Percentiles rank a stretch among this genome's conserved stretches.
These are phyloP conservation scores for Escarpia spicata DNA, from an alignment of 2,888 invertebrate genomes.

Conservation along the genomic window DNA sequence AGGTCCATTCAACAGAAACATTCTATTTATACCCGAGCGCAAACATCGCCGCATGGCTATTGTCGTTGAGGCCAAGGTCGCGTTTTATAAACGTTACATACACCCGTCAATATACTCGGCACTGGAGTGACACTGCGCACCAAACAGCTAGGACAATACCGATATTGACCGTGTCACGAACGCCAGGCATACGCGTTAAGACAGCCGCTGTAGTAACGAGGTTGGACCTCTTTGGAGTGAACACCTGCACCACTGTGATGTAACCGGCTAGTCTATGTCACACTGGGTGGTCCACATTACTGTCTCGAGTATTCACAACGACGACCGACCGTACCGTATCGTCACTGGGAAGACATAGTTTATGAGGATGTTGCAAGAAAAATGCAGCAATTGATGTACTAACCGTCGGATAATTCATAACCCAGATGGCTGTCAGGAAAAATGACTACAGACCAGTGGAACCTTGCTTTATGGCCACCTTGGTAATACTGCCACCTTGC, in stretches of 20 bases:
- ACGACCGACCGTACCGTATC: not conserved
- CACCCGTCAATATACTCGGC: not conserved
- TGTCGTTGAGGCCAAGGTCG: not conserved
- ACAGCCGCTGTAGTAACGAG: not conserved
- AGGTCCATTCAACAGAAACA: not conserved
- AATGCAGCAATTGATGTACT: not conserved
- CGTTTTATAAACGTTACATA: not conserved
- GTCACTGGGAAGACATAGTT: not conserved
- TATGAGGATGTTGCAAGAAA: not conserved
- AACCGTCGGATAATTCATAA: not conserved
- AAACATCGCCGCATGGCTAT: not conserved
- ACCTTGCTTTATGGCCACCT: not conserved
- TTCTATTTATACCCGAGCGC: conserved; percentile 7
- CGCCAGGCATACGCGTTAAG: not conserved
- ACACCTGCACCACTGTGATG: not conserved
- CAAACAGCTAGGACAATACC: not conserved
- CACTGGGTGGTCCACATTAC: not conserved
- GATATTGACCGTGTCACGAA: not conserved
- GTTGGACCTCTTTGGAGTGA: not conserved
- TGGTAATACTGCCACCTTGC: too few relatives aligned
- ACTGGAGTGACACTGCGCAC: not conserved
- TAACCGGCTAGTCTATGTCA: not conserved
- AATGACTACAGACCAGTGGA: not conserved
- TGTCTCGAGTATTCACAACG: not conserved
- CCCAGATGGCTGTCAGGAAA: not conserved